A percentile compares a stretch with the other conserved stretches of the same genome.
These are phyloP conservation scores for Anastrepha ludens DNA, from an alignment of 1,140 invertebrate species.

Conservation along the genomic window DNA sequence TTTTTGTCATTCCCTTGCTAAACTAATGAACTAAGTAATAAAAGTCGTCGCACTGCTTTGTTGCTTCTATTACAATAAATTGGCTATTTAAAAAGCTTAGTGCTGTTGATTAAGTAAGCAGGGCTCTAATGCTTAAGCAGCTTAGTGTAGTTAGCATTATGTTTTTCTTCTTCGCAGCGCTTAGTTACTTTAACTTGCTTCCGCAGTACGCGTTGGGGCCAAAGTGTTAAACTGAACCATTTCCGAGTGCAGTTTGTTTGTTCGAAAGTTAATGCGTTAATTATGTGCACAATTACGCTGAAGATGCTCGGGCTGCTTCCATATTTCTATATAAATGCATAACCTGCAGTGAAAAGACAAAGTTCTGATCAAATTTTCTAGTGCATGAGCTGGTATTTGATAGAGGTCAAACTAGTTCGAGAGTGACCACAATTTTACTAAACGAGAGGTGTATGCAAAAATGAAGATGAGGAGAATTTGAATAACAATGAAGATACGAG, in stretches of 20 bases:
- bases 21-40: slow-evolving; percentile 7
- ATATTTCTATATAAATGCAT: neutral
- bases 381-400: too few relatives aligned
- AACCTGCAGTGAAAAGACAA: neutral
- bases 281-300: slow-evolving; percentile 46
- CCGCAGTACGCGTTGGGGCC: neutral
- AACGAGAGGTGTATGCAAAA: too few relatives aligned
- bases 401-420: too few relatives aligned
- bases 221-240: slow-evolving; percentile 13
- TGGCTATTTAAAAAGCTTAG: slow-evolving; percentile 16
- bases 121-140: neutral
- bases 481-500: too few relatives aligned
- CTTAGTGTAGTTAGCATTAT: slow-evolving; percentile 5
- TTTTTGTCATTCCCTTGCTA: neutral
- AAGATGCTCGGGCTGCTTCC: neutral
- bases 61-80: neutral
- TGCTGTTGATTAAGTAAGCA: neutral
- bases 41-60: neutral
- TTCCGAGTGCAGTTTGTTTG: slow-evolving; percentile 49
- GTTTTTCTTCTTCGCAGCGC: neutral
- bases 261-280: slow-evolving; percentile 39
- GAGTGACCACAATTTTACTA: too few relatives aligned
- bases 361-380: too few relatives aligned
- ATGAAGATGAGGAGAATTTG: too few relatives aligned
- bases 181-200: neutral